Base-by-base conservation (phyloP, 2,888 invertebrate genomes). In the Sinopyrophorus schimmeli region DNA sequence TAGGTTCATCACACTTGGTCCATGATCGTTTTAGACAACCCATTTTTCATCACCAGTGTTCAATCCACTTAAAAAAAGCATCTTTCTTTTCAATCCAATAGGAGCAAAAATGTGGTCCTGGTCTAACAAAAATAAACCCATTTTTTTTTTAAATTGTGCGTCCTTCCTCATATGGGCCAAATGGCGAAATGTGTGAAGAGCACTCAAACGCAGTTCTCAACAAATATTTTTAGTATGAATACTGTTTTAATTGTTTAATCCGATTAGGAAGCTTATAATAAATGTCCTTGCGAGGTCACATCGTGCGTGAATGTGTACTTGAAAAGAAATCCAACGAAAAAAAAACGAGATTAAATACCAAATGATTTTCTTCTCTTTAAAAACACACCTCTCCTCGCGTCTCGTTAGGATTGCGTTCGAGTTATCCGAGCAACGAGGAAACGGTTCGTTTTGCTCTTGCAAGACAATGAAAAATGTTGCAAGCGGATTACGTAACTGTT, bases 161-260 rank as follows among this genome's bases (percentile, higher is more conserved):
- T 30, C 9, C 15, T 6, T 30, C 9, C 16, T 14, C 14, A 5
- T 28, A 3, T 11, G 14, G 3, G 6, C 3, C 12, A 24, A 24
- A 11, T 4, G 11, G 11, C 28, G 10, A 3, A 31, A 32, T 32
- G 32, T 32, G 42, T 42, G 42, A 41, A 32, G 23, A 5, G 23
- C 11, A 20, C 10, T 16, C 26, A 17, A 24, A 23, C 31, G 23
- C 18, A 7, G 31, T 41, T 41, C 41, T 31, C 41, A n/a, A 31
- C 16, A 15, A 3, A 17, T 2, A 32, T 23, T 35, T 23, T 34
- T n/a, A 3, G 35, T 16, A 35, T 24, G 35, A 35, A 35, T 24
- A 24, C 23, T 20, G 11, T 38, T 40, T 41, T 41, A 41, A 42
- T 42, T 42, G 32, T 42, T 42, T 32, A 32, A 32, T 32, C 32